These are phyloP conservation scores for Uria aalge DNA, from an alignment of 2,113 vertebrate genomes.

Conservation along the genomic window DNA sequence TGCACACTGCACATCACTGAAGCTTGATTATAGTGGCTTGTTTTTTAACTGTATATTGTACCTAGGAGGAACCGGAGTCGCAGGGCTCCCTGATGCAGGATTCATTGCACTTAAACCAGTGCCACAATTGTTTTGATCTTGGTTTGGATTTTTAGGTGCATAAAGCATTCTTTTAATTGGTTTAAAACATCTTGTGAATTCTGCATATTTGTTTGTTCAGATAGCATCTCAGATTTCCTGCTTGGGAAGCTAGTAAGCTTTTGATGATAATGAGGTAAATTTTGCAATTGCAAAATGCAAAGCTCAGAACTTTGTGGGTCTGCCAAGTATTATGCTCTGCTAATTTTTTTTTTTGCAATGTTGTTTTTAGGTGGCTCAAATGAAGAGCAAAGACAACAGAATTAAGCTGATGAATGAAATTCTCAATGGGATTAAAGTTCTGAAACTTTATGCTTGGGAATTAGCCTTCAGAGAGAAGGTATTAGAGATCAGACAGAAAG, in stretches of 20 bases:
- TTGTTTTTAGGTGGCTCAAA: conserved; percentile 89
- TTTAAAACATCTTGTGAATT: conserved; percentile 30
- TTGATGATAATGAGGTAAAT: conserved; percentile 47
- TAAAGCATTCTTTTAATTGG: conserved; percentile 4
- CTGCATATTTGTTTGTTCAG: conserved; percentile 39
- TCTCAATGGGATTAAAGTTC: conserved; percentile 93
- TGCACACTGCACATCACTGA: background rate
- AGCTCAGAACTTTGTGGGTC: conserved; percentile 10
- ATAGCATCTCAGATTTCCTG: conserved; percentile 38
- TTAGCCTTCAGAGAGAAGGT: conserved; percentile 93
- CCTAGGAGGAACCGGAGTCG: background rate
- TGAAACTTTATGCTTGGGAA: conserved; percentile 98
- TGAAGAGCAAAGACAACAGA: conserved; percentile 95
- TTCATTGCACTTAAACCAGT: background rate
- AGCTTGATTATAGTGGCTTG: background rate
- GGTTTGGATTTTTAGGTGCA: background rate
- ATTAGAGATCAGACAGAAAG: conserved; percentile 86
- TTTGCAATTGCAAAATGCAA: conserved; percentile 38
- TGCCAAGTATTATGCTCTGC: conserved; percentile 54
- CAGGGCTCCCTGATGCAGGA: background rate
- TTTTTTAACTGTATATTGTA: background rate
- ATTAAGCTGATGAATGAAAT: conserved; percentile 99
- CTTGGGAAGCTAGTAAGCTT: conserved; percentile 42
- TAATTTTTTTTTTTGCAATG: conserved; percentile 37
- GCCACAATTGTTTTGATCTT: background rate